phyloP scores from a whole-genome alignment of 2,888 invertebrate species.

The Erpobdella octoculata region DNA sequence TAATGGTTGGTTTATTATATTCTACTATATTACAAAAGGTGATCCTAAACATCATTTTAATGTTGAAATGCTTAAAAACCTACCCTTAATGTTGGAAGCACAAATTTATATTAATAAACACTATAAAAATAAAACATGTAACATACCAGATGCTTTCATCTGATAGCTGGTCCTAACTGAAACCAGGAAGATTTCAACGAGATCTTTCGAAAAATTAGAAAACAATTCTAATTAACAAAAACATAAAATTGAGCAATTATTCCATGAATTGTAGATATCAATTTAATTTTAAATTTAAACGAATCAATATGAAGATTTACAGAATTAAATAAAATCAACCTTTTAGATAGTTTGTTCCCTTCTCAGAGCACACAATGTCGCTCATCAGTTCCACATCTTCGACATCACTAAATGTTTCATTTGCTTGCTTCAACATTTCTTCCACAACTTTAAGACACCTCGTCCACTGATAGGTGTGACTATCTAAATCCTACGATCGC shows the following conservation, averaged over 20 bases:
- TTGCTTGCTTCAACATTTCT: slow-evolving; percentile 56
- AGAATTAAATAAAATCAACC: slow-evolving; percentile 49
- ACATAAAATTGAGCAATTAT: background rate
- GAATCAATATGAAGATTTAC: background rate
- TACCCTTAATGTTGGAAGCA: too few relatives aligned
- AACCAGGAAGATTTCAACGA: slow-evolving; percentile 35
- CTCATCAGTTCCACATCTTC: slow-evolving; percentile 56
- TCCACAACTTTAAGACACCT: slow-evolving; percentile 57
- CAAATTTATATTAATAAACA: too few relatives aligned
- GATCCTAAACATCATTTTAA: too few relatives aligned
- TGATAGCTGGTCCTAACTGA: slow-evolving; percentile 45
- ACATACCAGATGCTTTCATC: slow-evolving; percentile 45
- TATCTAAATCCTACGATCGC: slow-evolving; percentile 29
- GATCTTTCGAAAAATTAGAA: slow-evolving; percentile 24
- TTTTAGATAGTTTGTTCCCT: slow-evolving; percentile 57
- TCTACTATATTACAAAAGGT: too few relatives aligned
- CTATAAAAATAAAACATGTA: too few relatives aligned
- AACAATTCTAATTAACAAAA: background rate
- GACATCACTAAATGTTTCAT: slow-evolving; percentile 57
- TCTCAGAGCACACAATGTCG: slow-evolving; percentile 57
- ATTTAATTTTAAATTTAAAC: background rate
- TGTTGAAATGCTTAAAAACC: too few relatives aligned
- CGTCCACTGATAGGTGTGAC: slow-evolving; percentile 51
- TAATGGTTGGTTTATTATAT: too few relatives aligned
- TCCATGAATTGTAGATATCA: background rate